These are phyloP conservation scores for Avahi laniger DNA, from an alignment of 2,797 vertebrate species.

Conservation along the genomic window DNA sequence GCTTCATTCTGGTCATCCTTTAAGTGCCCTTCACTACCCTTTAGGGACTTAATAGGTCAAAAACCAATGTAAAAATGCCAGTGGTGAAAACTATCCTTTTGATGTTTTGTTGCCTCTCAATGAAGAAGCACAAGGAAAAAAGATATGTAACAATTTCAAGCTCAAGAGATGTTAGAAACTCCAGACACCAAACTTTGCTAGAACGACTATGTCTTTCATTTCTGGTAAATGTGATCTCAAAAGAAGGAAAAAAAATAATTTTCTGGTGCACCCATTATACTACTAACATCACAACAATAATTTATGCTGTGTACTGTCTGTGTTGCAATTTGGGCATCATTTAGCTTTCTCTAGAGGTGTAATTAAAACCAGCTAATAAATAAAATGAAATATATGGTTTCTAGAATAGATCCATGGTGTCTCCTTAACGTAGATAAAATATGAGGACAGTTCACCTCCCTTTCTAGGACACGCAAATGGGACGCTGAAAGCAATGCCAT, in stretches of 20 bases:
- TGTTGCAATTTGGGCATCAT: conserved; percentile 25
- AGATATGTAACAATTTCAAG: background rate
- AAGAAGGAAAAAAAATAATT: conserved; percentile 41
- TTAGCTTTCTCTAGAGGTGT: conserved; percentile 60
- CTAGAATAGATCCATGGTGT: conserved; percentile 48
- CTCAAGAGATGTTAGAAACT: background rate
- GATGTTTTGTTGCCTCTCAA: background rate
- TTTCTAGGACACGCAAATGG: conserved; percentile 9
- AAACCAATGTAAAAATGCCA: background rate
- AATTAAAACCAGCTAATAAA: conserved; percentile 77
- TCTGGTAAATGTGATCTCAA: background rate
- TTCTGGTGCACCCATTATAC: background rate
- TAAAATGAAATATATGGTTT: conserved; percentile 72
- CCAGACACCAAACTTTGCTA: background rate
- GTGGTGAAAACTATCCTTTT: background rate
- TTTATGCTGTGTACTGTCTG: conserved; percentile 42
- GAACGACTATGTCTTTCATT: background rate
- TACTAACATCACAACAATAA: conserved; percentile 61
- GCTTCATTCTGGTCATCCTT: background rate
- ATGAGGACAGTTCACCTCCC: conserved; percentile 39
- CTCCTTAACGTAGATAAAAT: conserved; percentile 68
- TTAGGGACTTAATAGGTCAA: background rate
- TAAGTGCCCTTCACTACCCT: background rate
- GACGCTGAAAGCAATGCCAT: background rate
- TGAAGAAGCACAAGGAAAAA: background rate